These are phyloP conservation scores for Chaetophractus vellerosus DNA, from an alignment of 2,797 vertebrate genomes.

Conservation along the genomic window DNA sequence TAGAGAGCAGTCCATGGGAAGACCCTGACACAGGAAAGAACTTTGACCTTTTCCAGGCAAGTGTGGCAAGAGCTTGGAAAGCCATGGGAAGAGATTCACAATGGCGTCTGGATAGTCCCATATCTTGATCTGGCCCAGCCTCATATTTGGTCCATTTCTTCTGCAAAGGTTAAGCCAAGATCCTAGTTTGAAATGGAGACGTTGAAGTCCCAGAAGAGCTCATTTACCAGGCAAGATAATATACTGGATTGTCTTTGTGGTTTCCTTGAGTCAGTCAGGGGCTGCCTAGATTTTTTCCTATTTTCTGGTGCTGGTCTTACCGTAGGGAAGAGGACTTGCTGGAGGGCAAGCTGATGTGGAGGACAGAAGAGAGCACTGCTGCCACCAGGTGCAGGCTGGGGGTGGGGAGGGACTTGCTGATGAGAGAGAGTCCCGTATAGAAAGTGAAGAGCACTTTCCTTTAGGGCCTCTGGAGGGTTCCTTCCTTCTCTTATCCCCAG, in stretches of 20 bases:
- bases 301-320: background rate
- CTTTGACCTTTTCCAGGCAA: background rate
- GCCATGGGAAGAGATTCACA: background rate
- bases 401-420: background rate
- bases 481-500: background rate
- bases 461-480: background rate
- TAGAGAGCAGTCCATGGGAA: background rate
- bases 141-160: constrained; percentile 10
- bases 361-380: background rate
- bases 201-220: background rate
- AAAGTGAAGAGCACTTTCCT: background rate
- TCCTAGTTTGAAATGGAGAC: background rate
- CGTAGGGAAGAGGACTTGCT: background rate
- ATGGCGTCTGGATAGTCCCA: background rate
- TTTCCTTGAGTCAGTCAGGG: background rate
- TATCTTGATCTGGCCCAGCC: background rate
- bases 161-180: background rate
- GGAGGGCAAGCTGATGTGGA: background rate
- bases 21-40: background rate
- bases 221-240: background rate
- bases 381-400: background rate
- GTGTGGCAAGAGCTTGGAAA: background rate
- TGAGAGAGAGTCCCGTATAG: background rate
- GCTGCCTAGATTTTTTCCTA: background rate
- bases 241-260: background rate